Conservation (phyloP, 1,140 invertebrate species). For the Rhyzopertha dominica region DNA sequence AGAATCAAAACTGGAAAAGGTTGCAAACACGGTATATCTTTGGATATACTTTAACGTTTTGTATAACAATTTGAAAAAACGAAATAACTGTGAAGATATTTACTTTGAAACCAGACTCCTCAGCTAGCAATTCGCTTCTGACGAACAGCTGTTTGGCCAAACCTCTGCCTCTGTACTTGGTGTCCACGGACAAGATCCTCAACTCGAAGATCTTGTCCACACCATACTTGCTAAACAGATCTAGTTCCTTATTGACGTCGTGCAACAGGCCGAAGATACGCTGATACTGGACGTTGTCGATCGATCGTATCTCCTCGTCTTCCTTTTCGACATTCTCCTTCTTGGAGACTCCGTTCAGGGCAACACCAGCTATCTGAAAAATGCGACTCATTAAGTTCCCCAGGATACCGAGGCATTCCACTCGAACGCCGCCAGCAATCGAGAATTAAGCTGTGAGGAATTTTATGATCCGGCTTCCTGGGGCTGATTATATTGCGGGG, state of each 20-base stretch:
- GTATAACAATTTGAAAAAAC: no score
- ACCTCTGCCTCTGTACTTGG: conserved; percentile 61
- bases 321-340: conserved; percentile 55
- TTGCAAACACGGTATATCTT: no score
- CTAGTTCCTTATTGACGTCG: conserved; percentile 54
- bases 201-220: conserved; percentile 73
- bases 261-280: conserved; percentile 62
- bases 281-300: conserved; percentile 58
- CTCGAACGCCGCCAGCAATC: not conserved
- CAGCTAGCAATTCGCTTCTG: conserved; percentile 60
- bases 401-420: no score
- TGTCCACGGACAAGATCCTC: conserved; percentile 70
- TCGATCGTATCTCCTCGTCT: conserved; percentile 52
- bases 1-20: no score
- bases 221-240: conserved; percentile 59
- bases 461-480: no score
- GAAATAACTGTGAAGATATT: no score
- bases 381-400: conserved; percentile 3
- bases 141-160: conserved; percentile 65
- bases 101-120: conserved; percentile 64
- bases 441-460: conserved; percentile 15
- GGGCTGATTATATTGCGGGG: no score
- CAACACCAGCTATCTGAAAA: conserved; percentile 60
- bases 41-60: no score
- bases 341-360: conserved; percentile 58